phyloP scores from a whole-genome alignment of 2,797 vertebrate genomes.

The Sebastes hubbsi region DNA sequence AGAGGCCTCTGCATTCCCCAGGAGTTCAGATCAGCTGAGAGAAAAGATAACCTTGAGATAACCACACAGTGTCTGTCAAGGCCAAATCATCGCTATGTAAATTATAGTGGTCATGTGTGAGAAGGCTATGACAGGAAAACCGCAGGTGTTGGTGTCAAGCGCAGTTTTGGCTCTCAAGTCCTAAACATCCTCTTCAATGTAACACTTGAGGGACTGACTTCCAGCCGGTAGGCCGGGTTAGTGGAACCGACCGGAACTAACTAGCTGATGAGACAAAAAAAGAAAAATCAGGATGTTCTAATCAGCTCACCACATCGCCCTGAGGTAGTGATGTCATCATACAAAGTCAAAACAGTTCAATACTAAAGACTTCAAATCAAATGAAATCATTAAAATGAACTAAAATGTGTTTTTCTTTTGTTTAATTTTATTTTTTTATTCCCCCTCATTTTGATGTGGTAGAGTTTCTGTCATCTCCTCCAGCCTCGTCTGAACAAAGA shows the following conservation, averaged over 20 bases:
- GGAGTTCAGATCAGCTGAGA: slow-evolving; percentile 14
- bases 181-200: not conserved
- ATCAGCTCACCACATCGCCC: not conserved
- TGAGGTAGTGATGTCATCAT: not conserved
- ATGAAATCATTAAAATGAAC: not conserved
- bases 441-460: not conserved
- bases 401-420: not conserved
- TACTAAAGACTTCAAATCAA: not conserved
- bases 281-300: not conserved
- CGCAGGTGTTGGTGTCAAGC: not conserved
- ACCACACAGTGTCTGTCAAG: slow-evolving; percentile 2
- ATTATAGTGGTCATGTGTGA: slow-evolving; percentile 1
- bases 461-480: not conserved
- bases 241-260: not conserved
- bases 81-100: slow-evolving; percentile 8
- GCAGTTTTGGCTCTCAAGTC: not conserved
- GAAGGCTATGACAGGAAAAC: not conserved
- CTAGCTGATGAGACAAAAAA: not conserved
- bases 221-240: not conserved
- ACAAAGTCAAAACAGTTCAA: not conserved
- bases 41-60: slow-evolving; percentile 36
- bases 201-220: slow-evolving; percentile 4
- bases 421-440: not conserved
- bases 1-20: slow-evolving; percentile 27
- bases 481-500: not conserved